Conservation (phyloP, 2,888 invertebrate species). For the Caenorhabditis wallacei region DNA sequence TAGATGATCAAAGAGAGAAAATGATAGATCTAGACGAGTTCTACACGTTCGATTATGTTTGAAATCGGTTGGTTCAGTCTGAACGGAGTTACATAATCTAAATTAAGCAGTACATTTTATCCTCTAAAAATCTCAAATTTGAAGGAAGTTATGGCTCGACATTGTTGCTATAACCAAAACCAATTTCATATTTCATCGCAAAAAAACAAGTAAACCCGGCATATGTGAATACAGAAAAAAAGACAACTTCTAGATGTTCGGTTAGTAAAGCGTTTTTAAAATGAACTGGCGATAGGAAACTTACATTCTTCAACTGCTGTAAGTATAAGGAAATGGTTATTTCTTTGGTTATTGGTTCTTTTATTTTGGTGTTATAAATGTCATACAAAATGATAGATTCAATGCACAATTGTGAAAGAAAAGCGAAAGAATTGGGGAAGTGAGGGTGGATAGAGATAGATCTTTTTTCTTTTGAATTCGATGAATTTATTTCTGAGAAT, state of each 20-base stretch:
- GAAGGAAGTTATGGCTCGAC: neutral
- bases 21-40: no score
- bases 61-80: no score
- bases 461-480: neutral
- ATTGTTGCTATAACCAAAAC: neutral
- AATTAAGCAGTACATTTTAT: no score
- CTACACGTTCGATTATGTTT: no score
- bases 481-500: neutral
- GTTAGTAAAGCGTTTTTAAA: slow-evolving; percentile 17
- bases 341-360: slow-evolving; percentile 6
- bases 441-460: neutral
- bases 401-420: neutral
- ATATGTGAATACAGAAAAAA: slow-evolving; percentile 28
- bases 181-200: neutral
- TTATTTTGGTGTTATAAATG: neutral
- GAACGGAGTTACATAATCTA: no score
- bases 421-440: neutral
- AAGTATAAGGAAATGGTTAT: slow-evolving; percentile 37
- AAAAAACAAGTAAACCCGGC: slow-evolving; percentile 19
- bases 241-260: slow-evolving; percentile 13
- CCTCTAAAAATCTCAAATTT: no score
- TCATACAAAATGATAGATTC: slow-evolving; percentile 6
- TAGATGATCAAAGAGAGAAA: no score
- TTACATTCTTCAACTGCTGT: slow-evolving; percentile 70
- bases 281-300: slow-evolving; percentile 47